Conservation (phyloP, 2,888 invertebrate species). For the Apodemia mormo region DNA sequence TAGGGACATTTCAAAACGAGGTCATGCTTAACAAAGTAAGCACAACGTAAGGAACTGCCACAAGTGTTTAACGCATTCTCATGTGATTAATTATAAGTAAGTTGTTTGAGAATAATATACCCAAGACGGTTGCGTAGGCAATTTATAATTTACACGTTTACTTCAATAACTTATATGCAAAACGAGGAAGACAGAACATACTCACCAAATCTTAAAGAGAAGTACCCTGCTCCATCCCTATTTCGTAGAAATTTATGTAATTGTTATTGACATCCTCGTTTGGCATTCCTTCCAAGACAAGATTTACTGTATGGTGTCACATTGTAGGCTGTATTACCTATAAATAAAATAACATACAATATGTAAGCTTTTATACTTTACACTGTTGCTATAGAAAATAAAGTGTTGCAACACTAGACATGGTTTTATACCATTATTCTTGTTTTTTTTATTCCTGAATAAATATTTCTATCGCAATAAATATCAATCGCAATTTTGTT, state of each 20-base stretch:
- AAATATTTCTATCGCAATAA: too few species aligned
- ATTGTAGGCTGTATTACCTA: not conserved
- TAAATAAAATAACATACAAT: too few species aligned
- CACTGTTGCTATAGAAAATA: too few species aligned
- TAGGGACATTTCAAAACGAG: not conserved
- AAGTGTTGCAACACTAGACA: too few species aligned
- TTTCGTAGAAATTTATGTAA: not conserved
- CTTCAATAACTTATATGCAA: not conserved
- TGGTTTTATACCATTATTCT: too few species aligned
- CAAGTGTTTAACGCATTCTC: conserved; percentile 14
- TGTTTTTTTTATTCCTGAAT: too few species aligned
- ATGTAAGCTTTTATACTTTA: too few species aligned
- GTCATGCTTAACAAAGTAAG: not conserved
- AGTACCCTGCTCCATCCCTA: not conserved
- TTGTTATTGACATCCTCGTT: not conserved
- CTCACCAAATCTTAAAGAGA: not conserved
- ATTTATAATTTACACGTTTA: conserved; percentile 14
- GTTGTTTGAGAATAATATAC: conserved; percentile 16
- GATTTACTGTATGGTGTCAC: not conserved
- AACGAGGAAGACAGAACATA: not conserved
- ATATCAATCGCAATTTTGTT: too few species aligned
- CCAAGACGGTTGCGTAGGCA: conserved; percentile 13
- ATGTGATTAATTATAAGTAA: conserved; percentile 6
- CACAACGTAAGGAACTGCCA: not conserved
- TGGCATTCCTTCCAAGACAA: not conserved